A percentile compares a stretch with the other conserved stretches of the same genome.
Evolutionary conservation across 2,113 vertebrate species (phyloP).

Genomic region (Phalacrocorax pelagicus): DNA sequence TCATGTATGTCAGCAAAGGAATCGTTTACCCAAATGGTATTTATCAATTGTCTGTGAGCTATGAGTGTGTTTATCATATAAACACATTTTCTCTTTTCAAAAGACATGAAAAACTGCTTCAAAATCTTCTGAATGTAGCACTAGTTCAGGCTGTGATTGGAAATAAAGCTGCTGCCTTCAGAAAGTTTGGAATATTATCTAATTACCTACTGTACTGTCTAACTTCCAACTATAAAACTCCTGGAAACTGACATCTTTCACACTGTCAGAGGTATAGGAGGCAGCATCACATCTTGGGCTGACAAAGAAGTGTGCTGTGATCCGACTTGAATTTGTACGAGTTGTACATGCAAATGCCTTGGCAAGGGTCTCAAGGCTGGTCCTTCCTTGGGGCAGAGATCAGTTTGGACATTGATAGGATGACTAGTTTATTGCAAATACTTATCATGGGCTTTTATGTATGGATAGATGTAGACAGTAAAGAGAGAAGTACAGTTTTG

Average conservation of each 20-base stretch:
- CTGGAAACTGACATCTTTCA: background rate
- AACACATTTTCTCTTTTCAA: background rate
- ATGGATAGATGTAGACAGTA: background rate
- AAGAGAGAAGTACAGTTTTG: background rate
- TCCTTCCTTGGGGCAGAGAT: background rate
- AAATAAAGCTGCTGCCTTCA: background rate
- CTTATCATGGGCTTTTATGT: background rate
- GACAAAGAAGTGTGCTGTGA: background rate
- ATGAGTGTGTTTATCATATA: background rate
- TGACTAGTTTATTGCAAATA: background rate
- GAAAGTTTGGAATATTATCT: background rate
- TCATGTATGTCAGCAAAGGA: background rate
- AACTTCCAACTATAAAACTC: background rate
- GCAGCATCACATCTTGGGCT: background rate
- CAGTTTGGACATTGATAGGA: background rate
- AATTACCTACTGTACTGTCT: background rate
- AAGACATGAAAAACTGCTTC: background rate
- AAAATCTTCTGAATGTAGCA: background rate
- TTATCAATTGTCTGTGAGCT: background rate
- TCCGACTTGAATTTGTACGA: background rate
- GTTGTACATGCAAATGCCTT: background rate
- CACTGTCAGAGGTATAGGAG: background rate
- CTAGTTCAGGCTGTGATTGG: background rate
- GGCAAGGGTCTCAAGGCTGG: background rate
- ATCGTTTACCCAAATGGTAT: background rate